Evolutionary conservation across 2,113 vertebrate genomes (phyloP), one percentile per base, ranked within the genome.

Genomic region (Ageneiosus marmoratus): DNA sequence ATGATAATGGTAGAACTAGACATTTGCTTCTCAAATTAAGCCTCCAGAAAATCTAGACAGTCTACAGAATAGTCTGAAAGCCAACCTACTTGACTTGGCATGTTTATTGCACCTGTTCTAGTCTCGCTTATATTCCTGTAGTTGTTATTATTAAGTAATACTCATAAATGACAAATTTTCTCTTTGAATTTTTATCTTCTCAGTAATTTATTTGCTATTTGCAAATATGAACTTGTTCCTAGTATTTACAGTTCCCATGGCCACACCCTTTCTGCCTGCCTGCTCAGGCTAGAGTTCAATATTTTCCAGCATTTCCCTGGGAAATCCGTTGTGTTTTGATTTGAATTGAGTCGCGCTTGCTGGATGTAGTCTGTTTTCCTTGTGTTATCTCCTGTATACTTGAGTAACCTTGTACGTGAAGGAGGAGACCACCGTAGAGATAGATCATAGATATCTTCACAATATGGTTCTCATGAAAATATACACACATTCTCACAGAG

Each of bases 241-340:
- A 5, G 27, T 84, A 82, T 87, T 79, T 82, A 75, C 41, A 76
- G 22, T 55, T 55, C 32, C 34, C 41, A 44, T 58, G 60, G 78
- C 73, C 76, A 86, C 82, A 65, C 85, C 82, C 79, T 56, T 56
- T 18, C 29, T 55, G 29, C 48, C 48, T 77, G 46, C 44, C 60
- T 56, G 46, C 24, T 65, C n/a, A 77, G 51, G 41, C 72, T 51
- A 69, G 69, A 72, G 69, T 46, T 13, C 20, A 50, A 22, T 53
- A 44, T 13, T 76, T 65, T 75, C 48, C 41, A 18, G 48, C 5
- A 12, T 2, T 27, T 77, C n/a, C 44, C 37, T 65, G 27, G 11
- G 27, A 51, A 63, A 65, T 3, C 10, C 3, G 8, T 20, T 32
- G 34, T 67, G 62, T 80, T 69, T 80, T 80, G 58, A 63, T 79